Base-by-base conservation (phyloP, 2,888 invertebrate genomes). In the Pyrgus malvae region DNA sequence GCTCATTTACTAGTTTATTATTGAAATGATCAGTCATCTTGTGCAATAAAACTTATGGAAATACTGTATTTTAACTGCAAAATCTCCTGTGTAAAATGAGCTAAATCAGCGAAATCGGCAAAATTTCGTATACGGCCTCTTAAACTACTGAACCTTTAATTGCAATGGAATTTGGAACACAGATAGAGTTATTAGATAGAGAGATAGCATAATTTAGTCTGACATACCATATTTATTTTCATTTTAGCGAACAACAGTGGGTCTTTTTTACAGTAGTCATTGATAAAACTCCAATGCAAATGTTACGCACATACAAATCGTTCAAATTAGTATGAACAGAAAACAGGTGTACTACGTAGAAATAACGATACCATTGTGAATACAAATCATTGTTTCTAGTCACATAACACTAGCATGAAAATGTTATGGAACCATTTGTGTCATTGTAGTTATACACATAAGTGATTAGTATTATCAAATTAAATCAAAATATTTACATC, bases 351-450 rank as follows among this genome's bases (percentile, higher is more conserved):
- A 35, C 8, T 25, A 16, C 7, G 42, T 16, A n/a, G 16, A 17
- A 33, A 25, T 16, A 51, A 44, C 11, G 27, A 31, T 51, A 44
- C 41, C 25, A 51, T 48, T 40, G 41, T 35, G 23, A 17, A 27
- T 14, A 38, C 14, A 5, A 23, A n/a, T 44, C 49, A 60, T 57
- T 57, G 55, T 56, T 48, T 41, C 8, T 5, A n/a, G 48, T 17
- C 40, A 53, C 50, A 55, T 44, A 45, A 45, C 31, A 5, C 2
- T n/a, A n/a, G n/a, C n/a, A n/a, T n/a, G n/a, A n/a, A n/a, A n/a
- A n/a, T n/a, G 31, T 45, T 58, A 60, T 57, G 60, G 54, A 59
- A 56, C 25, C 48, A 51, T 48, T 21, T 11, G 17, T 38, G 21
- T 38, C 17, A 37, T 17, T n/a, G 2, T 8, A 1, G 9, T 16